These are phyloP conservation scores for Chionomys nivalis DNA, from an alignment of 2,113 vertebrate species.

Conservation along the genomic window DNA sequence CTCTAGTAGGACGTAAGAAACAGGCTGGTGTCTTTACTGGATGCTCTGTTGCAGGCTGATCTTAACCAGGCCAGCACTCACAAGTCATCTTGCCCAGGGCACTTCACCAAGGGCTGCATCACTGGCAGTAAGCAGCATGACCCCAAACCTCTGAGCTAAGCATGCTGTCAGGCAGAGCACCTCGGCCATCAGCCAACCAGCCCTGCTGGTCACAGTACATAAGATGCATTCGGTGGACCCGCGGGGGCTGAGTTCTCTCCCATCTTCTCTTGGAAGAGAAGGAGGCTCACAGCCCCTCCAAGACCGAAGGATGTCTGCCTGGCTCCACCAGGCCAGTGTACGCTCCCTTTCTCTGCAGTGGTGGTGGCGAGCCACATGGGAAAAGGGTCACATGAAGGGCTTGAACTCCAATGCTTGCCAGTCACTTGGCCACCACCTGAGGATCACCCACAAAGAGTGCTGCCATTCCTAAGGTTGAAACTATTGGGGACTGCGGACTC, in stretches of 20 bases:
- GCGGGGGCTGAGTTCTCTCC: not conserved
- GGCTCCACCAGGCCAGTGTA: not conserved
- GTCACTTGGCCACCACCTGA: not conserved
- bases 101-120: not conserved
- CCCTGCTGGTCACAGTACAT: not conserved
- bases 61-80: not conserved
- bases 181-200: not conserved
- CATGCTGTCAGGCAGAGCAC: not conserved
- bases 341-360: not conserved
- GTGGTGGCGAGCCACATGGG: not conserved
- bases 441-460: not conserved
- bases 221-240: not conserved
- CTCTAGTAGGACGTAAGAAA: not conserved
- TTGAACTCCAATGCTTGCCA: not conserved
- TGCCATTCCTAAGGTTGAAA: not conserved
- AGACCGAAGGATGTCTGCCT: not conserved
- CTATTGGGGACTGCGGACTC: no score
- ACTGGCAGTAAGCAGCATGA: conserved; percentile 21
- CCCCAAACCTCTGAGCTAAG: not conserved
- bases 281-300: conserved; percentile 19
- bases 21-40: not conserved
- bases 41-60: not conserved
- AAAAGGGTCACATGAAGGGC: not conserved
- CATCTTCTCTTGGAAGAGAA: not conserved
- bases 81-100: not conserved